Conservation (phyloP, 2,797 vertebrate species). For the Danio tinwini region DNA sequence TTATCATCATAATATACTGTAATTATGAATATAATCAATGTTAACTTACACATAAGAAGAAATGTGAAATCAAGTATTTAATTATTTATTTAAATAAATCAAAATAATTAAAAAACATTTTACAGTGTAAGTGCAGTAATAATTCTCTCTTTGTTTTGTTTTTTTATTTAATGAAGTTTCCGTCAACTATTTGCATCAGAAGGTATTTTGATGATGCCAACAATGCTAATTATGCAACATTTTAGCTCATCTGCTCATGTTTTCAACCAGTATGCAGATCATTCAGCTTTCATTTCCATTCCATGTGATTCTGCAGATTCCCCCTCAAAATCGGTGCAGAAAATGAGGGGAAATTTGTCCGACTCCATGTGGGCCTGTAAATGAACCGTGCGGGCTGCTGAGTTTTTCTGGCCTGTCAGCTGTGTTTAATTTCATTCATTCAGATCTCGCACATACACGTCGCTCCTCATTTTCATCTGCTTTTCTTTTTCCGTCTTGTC, state of each 20-base stretch:
- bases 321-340: background rate
- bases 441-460: constrained; percentile 10
- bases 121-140: no score
- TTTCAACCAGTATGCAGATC: background rate
- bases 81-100: no score
- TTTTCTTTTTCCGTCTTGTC: constrained; percentile 7
- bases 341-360: background rate
- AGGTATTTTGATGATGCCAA: background rate
- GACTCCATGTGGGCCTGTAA: background rate
- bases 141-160: no score
- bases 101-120: no score
- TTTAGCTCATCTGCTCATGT: background rate
- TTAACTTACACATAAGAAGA: no score
- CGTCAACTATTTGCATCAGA: background rate
- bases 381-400: background rate
- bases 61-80: no score
- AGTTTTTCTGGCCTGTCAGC: constrained; percentile 26
- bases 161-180: no score
- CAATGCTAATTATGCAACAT: background rate
- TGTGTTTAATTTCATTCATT: constrained; percentile 17
- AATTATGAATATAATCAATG: no score
- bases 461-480: constrained; percentile 20
- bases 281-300: background rate
- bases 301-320: background rate
- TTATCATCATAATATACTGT: no score